Percentiles rank a stretch among this genome's conserved stretches.
phyloP scores from a whole-genome alignment of 2,888 invertebrate genomes.

The Epinotia ramella region DNA sequence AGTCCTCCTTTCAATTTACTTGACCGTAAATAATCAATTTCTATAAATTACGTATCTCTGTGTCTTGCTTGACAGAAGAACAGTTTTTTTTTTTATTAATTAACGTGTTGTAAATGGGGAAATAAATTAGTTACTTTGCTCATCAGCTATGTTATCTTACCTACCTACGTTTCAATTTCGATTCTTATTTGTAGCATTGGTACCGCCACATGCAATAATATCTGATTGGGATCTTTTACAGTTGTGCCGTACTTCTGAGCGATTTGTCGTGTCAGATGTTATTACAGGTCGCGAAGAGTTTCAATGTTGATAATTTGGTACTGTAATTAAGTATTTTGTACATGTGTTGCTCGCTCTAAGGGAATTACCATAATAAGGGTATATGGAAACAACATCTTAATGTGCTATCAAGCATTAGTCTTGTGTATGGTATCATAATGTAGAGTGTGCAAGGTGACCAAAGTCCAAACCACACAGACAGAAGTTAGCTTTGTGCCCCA shows the following conservation, averaged over 20 bases:
- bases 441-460: constrained; percentile 9
- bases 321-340: neutral
- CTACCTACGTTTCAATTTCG: neutral
- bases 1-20: neutral
- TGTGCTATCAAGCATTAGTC: constrained; percentile 19
- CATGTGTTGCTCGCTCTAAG: constrained; percentile 3
- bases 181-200: neutral
- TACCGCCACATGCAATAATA: neutral
- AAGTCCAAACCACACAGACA: constrained; percentile 10
- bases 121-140: too few species aligned
- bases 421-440: constrained; percentile 10
- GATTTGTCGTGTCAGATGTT: neutral
- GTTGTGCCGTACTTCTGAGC: neutral
- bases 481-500: neutral
- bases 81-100: neutral
- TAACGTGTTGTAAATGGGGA: too few species aligned
- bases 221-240: neutral
- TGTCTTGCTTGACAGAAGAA: neutral
- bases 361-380: constrained; percentile 2
- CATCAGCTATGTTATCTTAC: neutral
- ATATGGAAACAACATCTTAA: constrained; percentile 17
- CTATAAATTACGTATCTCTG: neutral
- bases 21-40: neutral
- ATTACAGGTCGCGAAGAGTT: neutral
- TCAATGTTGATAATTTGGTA: neutral